Evolutionary conservation across 1,140 invertebrate genomes (phyloP), one percentile per base, ranked within the genome.

Genomic region (Tribolium castaneum): DNA sequence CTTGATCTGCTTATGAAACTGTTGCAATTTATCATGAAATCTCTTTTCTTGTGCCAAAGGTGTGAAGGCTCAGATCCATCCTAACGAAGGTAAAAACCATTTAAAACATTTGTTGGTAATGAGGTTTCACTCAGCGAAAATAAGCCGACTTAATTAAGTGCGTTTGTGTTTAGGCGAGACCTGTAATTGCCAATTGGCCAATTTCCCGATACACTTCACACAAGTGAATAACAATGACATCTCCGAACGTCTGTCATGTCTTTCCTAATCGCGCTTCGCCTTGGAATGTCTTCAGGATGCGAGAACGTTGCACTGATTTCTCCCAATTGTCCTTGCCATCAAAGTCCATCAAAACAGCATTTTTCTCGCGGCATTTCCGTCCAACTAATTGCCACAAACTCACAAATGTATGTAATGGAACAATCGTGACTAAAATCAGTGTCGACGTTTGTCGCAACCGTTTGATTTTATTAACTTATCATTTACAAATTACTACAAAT

Each of bases 1-100:
- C 59, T 66, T 66, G 59, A 66, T 66, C 59, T 66, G 59, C 30
- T 66, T 66, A 66, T 66, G 59, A 66, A 66, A 66, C 30, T 66
- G 59, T 12, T 12, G 59, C 19, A 66, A 66, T 66, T 66, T 66
- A 66, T 66, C 59, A 66, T 35, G 59, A 22, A 66, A 35, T 35
- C 14, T 66, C 54, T 59, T 45, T 45, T 59, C 54, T 59, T 13
- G 22, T 34, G 30, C 25, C 59, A 66, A 66, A 66, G 59, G 59
- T 12, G 59, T 35, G 59, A 66, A 66, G 14, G 59, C 14, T 35
- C 13, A 66, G 10, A 2, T 13, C 14, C 59, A 34, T 10, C 54
- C 30, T 59, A n/a, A 6, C 10, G 59, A 35, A 66, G 59, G 30
- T 35, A 35, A 30, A 39, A n/a, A 30, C 19, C 10, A 59, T 25